A percentile compares a stretch with the other conserved stretches of the same genome.
Conservation (phyloP, 2,888 invertebrate genomes). For the Prosopocoilus inquinatus region DNA sequence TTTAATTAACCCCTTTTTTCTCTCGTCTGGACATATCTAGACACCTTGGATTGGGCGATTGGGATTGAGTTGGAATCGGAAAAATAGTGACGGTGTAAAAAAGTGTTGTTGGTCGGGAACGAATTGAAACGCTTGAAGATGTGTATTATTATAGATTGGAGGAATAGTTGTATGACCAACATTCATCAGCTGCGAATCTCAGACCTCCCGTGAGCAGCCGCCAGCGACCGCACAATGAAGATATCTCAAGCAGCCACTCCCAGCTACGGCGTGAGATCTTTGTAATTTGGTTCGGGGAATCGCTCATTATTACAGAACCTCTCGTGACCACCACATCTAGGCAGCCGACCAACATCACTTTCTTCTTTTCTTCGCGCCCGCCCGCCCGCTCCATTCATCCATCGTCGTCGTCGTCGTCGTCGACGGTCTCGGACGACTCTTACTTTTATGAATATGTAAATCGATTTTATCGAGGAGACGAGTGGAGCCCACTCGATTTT, state of each 20-base stretch:
- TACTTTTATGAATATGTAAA: conserved; percentile 4
- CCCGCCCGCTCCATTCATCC: background rate
- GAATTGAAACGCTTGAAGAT: no score
- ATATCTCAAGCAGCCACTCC: conserved; percentile 44
- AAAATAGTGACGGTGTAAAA: no score
- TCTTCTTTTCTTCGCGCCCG: no score
- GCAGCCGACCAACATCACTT: background rate
- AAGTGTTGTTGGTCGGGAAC: no score
- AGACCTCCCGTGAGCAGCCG: conserved; percentile 45
- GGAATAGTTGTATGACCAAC: conserved; percentile 3
- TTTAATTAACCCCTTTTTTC: no score
- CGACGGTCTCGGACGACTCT: background rate
- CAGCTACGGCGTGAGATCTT: conserved; percentile 41
- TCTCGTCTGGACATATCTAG: no score
- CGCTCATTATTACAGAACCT: conserved; percentile 34
- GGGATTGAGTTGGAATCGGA: no score
- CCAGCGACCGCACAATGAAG: conserved; percentile 45
- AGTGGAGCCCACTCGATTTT: background rate
- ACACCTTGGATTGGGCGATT: no score
- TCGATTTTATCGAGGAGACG: background rate
- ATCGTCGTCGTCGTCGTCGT: no score
- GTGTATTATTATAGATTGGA: background rate
- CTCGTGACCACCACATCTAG: conserved; percentile 11
- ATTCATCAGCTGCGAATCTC: conserved; percentile 13
- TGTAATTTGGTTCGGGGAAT: conserved; percentile 44